These are phyloP conservation scores for Pangasius krempfi DNA, from an alignment of 2,797 vertebrate genomes.

Conservation along the genomic window DNA sequence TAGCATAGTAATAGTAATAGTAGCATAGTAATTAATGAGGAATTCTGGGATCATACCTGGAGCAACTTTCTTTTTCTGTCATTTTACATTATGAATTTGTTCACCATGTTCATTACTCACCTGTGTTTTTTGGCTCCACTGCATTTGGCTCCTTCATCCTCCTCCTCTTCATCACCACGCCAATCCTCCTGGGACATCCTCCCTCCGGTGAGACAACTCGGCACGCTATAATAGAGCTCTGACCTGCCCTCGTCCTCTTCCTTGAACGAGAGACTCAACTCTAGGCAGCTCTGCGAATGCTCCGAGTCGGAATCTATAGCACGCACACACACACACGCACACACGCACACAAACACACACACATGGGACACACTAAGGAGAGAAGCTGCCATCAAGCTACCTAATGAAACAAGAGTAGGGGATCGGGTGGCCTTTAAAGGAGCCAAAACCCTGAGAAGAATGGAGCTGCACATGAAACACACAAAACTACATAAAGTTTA, in stretches of 20 bases:
- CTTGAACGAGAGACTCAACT: slow-evolving; percentile 81
- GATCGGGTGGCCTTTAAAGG: slow-evolving; percentile 72
- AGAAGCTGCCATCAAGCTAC: slow-evolving; percentile 50
- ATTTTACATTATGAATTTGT: background rate
- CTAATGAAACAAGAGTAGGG: slow-evolving; percentile 79
- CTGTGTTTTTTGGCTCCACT: slow-evolving; percentile 90
- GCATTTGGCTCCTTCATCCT: slow-evolving; percentile 76
- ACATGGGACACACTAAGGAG: slow-evolving; percentile 51
- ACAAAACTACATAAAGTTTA: background rate
- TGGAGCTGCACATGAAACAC: background rate
- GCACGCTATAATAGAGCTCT: slow-evolving; percentile 70
- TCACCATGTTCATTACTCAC: slow-evolving; percentile 70
- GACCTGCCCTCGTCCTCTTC: slow-evolving; percentile 75
- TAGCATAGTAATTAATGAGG: background rate
- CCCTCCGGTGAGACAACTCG: slow-evolving; percentile 66
- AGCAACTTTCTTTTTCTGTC: background rate
- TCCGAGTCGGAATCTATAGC: slow-evolving; percentile 89
- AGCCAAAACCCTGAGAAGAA: slow-evolving; percentile 38
- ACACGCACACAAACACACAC: slow-evolving; percentile 58
- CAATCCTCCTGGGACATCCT: slow-evolving; percentile 82
- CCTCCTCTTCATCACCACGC: slow-evolving; percentile 74
- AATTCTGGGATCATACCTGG: background rate
- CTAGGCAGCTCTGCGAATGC: slow-evolving; percentile 86
- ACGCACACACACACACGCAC: slow-evolving; percentile 41
- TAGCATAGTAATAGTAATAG: background rate